Conservation (phyloP, 1,140 invertebrate species). For the Himalopsyche phryganea region DNA sequence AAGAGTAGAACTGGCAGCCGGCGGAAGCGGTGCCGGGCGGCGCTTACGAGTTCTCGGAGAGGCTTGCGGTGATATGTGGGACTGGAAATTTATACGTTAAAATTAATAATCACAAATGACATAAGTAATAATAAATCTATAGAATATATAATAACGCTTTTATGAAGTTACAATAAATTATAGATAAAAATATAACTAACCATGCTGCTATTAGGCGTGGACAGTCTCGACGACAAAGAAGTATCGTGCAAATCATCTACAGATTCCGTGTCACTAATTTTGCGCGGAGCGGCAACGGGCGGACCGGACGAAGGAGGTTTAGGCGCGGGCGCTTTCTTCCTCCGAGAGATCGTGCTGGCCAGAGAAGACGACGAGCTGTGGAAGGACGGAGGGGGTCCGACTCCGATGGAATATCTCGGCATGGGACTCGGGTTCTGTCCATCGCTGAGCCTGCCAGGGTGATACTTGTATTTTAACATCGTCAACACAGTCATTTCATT, state of each 20-base stretch:
- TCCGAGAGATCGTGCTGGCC: slow-evolving; percentile 22
- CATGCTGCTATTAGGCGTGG: slow-evolving; percentile 41
- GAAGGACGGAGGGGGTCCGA: slow-evolving; percentile 10
- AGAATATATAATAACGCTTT: too few relatives aligned
- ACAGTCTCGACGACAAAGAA: slow-evolving; percentile 34
- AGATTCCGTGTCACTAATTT: slow-evolving; percentile 3
- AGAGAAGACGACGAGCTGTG: slow-evolving; percentile 24
- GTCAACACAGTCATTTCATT: not conserved
- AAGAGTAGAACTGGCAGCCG: slow-evolving; percentile 21
- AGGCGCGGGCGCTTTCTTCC: slow-evolving; percentile 24
- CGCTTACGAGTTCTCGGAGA: slow-evolving; percentile 26
- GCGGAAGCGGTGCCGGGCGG: slow-evolving; percentile 23
- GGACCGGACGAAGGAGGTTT: slow-evolving; percentile 14
- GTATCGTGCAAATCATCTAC: slow-evolving; percentile 1
- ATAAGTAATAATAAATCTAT: too few relatives aligned
- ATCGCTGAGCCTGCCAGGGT: slow-evolving; percentile 14
- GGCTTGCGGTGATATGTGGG: slow-evolving; percentile 12
- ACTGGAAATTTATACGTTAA: slow-evolving; percentile 9
- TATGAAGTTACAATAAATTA: too few relatives aligned
- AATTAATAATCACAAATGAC: not conserved
- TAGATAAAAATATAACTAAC: slow-evolving; percentile 37
- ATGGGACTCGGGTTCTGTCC: slow-evolving; percentile 9
- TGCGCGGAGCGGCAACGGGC: slow-evolving; percentile 5
- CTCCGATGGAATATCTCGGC: not conserved
- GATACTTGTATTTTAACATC: slow-evolving; percentile 14